Percentiles rank a stretch among this genome's conserved stretches.
Conservation (phyloP, 1,140 invertebrate species). For the Drosophila melanogaster region Release_6_plus_ISO1_MT NT_033777.3:31491501-31492000, state of each 20-base stretch:
- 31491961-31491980: constrained; percentile 42
- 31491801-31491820: constrained; percentile 27
- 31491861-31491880: constrained; percentile 16
- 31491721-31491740: constrained; percentile 2
- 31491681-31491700: constrained; percentile 11
- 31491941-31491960: constrained; percentile 73
- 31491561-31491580: background rate
- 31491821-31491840: constrained; percentile 66
- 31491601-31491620: constrained; percentile 62
- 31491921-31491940: constrained; percentile 78
- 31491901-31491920: constrained; percentile 8
- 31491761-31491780: constrained; percentile 74
- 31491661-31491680: constrained; percentile 48
- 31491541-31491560: constrained; percentile 24
- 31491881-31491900: constrained; percentile 52
- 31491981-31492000: constrained; percentile 61
- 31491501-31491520: constrained; percentile 64
- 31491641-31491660: constrained; percentile 72
- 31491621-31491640: constrained; percentile 74
- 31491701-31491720: background rate
- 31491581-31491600: constrained; percentile 35
- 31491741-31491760: constrained; percentile 64
- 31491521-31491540: constrained; percentile 36
- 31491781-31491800: constrained; percentile 82
- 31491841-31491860: constrained; percentile 71